These are phyloP conservation scores for Gonatopus flavifemur DNA, from an alignment of 1,140 invertebrate genomes.

Conservation along the genomic window DNA sequence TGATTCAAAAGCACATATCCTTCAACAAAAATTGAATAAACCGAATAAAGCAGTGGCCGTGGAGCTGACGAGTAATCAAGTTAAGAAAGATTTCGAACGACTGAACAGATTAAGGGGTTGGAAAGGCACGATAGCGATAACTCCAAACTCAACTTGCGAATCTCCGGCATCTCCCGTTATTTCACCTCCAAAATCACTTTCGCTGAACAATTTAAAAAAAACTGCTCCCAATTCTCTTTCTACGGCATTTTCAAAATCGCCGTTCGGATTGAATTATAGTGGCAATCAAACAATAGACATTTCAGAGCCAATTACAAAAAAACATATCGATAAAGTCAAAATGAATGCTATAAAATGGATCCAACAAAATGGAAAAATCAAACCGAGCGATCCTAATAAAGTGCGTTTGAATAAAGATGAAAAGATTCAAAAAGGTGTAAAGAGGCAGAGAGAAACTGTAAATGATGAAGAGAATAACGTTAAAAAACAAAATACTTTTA, in stretches of 20 bases:
- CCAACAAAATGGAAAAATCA: constrained; percentile 66
- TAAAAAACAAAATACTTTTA: constrained; percentile 54
- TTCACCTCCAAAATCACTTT: no score
- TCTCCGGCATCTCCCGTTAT: no score
- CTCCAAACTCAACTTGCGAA: constrained; percentile 11
- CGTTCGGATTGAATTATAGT: constrained; percentile 47
- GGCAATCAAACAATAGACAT: constrained; percentile 63
- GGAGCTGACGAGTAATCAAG: constrained; percentile 62
- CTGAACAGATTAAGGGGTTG: constrained; percentile 60
- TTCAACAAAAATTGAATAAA: constrained; percentile 8
- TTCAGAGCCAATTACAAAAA: constrained; percentile 61
- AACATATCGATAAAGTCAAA: constrained; percentile 63
- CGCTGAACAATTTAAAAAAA: no score
- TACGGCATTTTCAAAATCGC: constrained; percentile 22
- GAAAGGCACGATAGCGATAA: constrained; percentile 8
- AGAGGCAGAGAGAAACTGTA: constrained; percentile 51
- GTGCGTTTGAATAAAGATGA: constrained; percentile 58
- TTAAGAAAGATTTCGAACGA: constrained; percentile 63
- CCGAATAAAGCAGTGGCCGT: constrained; percentile 55
- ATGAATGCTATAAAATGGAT: constrained; percentile 70
- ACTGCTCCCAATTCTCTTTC: background rate
- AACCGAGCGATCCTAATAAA: constrained; percentile 70
- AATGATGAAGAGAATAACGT: constrained; percentile 56
- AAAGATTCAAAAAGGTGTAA: constrained; percentile 59
- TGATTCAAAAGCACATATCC: constrained; percentile 1